Evolutionary conservation across 1,140 invertebrate species (phyloP).

Genomic region (Pogonus chalceus): DNA sequence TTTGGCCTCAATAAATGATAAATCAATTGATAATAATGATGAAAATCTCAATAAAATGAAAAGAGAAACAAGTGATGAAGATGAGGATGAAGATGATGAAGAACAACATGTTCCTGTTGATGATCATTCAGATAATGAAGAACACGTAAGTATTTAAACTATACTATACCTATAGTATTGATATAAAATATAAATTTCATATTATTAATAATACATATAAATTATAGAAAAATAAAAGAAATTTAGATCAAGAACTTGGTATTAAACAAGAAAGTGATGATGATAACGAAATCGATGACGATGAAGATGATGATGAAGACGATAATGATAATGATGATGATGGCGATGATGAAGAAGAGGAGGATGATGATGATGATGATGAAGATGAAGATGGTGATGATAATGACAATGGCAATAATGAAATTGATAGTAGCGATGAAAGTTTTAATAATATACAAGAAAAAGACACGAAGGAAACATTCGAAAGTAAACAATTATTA

Average conservation of each 20-base stretch:
- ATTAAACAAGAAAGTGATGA: no score
- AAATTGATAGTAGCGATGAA: constrained; percentile 13
- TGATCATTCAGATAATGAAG: background rate
- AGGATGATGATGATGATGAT: constrained; percentile 17
- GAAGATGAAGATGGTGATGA: constrained; percentile 27
- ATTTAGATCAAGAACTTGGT: no score
- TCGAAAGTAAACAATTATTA: background rate
- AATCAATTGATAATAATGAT: constrained; percentile 21
- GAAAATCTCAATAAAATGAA: constrained; percentile 19
- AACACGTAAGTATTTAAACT: no score
- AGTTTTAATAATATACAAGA: constrained; percentile 13
- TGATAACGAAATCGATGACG: no score
- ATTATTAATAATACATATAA: no score
- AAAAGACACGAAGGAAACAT: constrained; percentile 10
- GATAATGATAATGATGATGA: constrained; percentile 19
- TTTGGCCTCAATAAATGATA: constrained; percentile 31
- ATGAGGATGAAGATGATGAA: constrained; percentile 15
- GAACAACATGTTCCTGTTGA: no score
- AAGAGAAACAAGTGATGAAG: constrained; percentile 19
- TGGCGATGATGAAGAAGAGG: constrained; percentile 15
- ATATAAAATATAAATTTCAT: no score
- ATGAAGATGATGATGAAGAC: constrained; percentile 14
- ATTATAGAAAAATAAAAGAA: no score
- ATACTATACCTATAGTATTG: no score
- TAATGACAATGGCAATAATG: constrained; percentile 14